A percentile compares a stretch with the other conserved stretches of the same genome.
Evolutionary conservation across 2,113 vertebrate species (phyloP).

Genomic region (Sapajus apella): DNA sequence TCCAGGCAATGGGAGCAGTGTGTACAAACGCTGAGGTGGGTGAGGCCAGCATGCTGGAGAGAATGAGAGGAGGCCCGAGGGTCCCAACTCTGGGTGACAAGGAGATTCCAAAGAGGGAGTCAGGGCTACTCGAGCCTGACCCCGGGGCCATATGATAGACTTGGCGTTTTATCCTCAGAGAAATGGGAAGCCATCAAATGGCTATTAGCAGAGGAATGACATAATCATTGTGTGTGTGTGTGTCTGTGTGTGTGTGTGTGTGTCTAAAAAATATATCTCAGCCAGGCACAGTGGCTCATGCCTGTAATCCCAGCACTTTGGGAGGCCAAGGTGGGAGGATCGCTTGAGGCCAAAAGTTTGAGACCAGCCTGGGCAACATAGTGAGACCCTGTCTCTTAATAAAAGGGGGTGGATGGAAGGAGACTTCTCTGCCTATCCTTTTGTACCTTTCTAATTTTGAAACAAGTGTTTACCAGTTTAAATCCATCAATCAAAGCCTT

Average conservation of each 20-base stretch:
- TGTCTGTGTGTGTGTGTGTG: no score
- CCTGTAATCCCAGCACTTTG: background rate
- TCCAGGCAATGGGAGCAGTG: background rate
- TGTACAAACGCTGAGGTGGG: no score
- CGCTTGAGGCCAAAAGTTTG: background rate
- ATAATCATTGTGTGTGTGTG: no score
- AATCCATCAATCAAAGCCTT: background rate
- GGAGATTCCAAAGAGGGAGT: background rate
- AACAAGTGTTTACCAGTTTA: background rate
- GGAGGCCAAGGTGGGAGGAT: background rate
- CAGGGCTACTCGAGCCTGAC: background rate
- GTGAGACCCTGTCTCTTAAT: background rate
- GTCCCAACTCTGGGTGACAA: background rate
- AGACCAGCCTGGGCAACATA: background rate
- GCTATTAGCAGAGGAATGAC: no score
- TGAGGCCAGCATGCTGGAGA: rapidly evolving
- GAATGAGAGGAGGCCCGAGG: background rate
- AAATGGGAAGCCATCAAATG: background rate
- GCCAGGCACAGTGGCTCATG: background rate
- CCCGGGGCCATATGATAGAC: background rate
- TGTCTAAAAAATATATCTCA: background rate
- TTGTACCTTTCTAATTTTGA: background rate
- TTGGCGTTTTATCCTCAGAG: background rate
- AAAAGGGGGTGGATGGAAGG: background rate
- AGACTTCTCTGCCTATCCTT: background rate